Evolutionary conservation across 2,888 invertebrate genomes (phyloP), one percentile per base, ranked within the genome.

Genomic region (Emmelina monodactyla): DNA sequence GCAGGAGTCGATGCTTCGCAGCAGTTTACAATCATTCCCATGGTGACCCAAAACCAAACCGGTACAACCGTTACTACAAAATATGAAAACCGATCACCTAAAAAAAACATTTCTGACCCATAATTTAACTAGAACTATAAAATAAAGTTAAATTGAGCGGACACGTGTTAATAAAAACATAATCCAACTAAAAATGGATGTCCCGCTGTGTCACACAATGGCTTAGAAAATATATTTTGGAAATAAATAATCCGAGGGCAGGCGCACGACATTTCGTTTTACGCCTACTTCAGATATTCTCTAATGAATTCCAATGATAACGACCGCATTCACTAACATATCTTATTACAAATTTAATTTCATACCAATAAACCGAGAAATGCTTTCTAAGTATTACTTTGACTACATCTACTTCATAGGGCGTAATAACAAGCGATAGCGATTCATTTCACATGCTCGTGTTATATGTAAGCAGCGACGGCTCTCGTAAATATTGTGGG

Each of bases 111-210:
- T 6, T 25, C 13, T 40, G 28, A 41, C 44, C 47, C 39, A 47
- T 46, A 51, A 49, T 49, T 43, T 51, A 43, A 58, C 61, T 53
- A 41, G 40, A 35, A 37, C 36, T 44, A 55, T 62, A 58, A 55
- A 9, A 10, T 11, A 57, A 43, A 32, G 41, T 38, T 37, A 35
- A 38, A 15, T 38, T 46, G 38, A 49, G 43, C 43, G 44, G 43
- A 40, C 40, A 43, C 38, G 44, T 37, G 42, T 46, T 46, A 40
- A 47, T 48, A 51, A 49, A 54, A 55, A 46, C 25, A 41, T 46
- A 45, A 53, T 45, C 46, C 41, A 35, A 50, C 42, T 47, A 44
- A 45, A 47, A 41, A 45, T 43, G 43, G 40, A 50, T 50, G 49
- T 36, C 60, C 56, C 51, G 56, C 47, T 33, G 58, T 15, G 52